Base-by-base conservation (phyloP, 2,888 invertebrate genomes). In the Epistrophe eligans region DNA sequence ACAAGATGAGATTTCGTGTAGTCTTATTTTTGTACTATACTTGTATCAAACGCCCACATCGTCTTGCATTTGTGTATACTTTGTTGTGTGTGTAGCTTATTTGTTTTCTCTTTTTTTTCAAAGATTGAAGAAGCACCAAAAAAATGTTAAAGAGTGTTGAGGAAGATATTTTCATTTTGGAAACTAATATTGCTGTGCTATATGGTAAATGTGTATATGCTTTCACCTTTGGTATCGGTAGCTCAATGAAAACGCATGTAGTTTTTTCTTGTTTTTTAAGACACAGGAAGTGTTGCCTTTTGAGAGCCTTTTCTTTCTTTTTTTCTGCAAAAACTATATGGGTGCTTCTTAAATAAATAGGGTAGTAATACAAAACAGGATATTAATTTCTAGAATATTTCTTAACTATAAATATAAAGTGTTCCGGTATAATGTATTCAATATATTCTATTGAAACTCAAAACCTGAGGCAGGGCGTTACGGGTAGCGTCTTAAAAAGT, bases 11-110 rank as follows among this genome's bases (percentile, higher is more conserved):
- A 70, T 70, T 70, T 70, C 40, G 70, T 40, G n/a, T 43, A 38
- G 70, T 55, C 17, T 55, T 58, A 8, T 58, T 13, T 17, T 17
- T 57, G 38, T 58, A 50, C 10, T 9, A 24, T 24, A 13, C 38
- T 67, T 55, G 40, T 70, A 70, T 38, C 38, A 70, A 70, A 70
- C 70, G 28, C 70, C 70, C 55, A 70, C 70, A 40, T 70, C n/a
- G 40, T 70, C 70, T 43, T 43, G 15, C 24, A 60, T 43, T 62
- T 43, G 38, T 38, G 19, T 60, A 2, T 40, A 24, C 5, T 60
- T 40, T 60, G 19, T 7, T 58, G 11, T 58, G 11, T 58, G 4
- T 58, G 11, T 10, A 13, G 28, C 28, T 10, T 52, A 1, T 15
- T 55, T 28, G n/a, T n/a, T n/a, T n/a, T n/a, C n/a, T n/a, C n/a